Conservation (phyloP, 1,140 invertebrate species). For the Brachionus paranguensis region DNA sequence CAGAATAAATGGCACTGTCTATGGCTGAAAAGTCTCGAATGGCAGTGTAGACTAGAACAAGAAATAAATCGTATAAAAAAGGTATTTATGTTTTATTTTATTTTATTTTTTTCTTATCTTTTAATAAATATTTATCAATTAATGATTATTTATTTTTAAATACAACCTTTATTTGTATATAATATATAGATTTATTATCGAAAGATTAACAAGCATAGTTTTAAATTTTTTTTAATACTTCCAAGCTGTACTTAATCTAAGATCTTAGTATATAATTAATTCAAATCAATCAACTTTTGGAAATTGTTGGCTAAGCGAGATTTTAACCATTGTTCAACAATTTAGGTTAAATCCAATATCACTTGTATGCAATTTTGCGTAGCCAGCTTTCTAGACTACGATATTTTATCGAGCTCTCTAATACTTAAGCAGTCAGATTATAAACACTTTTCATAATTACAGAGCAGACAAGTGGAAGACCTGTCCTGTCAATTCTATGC, state of each 20-base stretch:
- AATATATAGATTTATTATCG: not conserved
- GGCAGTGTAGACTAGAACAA: slow-evolving; percentile 74
- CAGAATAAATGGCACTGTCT: slow-evolving; percentile 74
- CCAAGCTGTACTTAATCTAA: not conserved
- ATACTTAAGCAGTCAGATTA: not conserved
- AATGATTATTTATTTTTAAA: slow-evolving; percentile 13
- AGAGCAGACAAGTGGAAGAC: not conserved
- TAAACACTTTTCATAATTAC: not conserved
- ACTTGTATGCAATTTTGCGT: not conserved
- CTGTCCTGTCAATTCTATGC: not conserved
- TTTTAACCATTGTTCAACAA: not conserved
- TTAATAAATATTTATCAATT: slow-evolving; percentile 16
- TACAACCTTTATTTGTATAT: not conserved
- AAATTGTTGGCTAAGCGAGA: not conserved
- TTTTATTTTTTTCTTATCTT: not conserved
- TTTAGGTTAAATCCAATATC: not conserved
- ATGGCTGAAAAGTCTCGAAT: slow-evolving; percentile 77
- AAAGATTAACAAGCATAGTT: not conserved
- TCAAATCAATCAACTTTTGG: not conserved
- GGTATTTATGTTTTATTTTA: not conserved
- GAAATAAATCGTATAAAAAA: slow-evolving; percentile 48
- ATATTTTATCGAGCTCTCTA: not conserved
- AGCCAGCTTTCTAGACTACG: not conserved
- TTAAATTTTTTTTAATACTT: not conserved
- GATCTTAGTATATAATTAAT: not conserved